Evolutionary conservation across 2,888 invertebrate genomes (phyloP).

Genomic region (Diachrysia chrysitis): DNA sequence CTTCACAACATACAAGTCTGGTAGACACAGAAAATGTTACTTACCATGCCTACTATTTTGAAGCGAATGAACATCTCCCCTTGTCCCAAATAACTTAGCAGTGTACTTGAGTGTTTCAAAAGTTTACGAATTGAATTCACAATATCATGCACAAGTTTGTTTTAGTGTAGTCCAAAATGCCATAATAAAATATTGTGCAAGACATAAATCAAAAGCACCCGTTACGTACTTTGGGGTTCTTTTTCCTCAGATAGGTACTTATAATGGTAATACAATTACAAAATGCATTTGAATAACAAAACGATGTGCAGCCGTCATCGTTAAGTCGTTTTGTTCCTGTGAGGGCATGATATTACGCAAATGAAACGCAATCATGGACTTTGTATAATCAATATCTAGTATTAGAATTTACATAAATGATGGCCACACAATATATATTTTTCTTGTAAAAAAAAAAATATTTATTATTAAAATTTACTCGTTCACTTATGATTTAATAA

Average conservation of each 20-base stretch:
- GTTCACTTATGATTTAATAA: not conserved
- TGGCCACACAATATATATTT: not conserved
- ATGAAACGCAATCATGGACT: slow-evolving; percentile 7
- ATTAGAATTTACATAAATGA: not conserved
- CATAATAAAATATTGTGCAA: no score
- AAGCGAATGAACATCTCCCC: not conserved
- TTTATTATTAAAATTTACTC: no score
- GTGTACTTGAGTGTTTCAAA: no score
- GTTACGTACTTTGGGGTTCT: no score
- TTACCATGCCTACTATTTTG: not conserved
- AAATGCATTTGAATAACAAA: not conserved
- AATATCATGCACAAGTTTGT: not conserved
- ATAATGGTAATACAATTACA: not conserved
- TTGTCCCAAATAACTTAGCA: not conserved
- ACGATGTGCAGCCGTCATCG: not conserved
- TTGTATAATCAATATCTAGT: slow-evolving; percentile 19
- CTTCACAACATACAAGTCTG: not conserved
- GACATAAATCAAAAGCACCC: no score
- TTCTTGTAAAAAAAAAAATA: not conserved
- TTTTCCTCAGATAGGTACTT: no score
- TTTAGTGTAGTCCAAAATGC: no score
- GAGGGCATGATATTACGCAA: slow-evolving; percentile 7
- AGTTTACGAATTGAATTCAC: no score
- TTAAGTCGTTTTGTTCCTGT: not conserved
- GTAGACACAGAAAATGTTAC: no score